Evolutionary conservation across 2,113 vertebrate genomes (phyloP), one percentile per base, ranked within the genome.

Genomic region (Chionodraco myersi): DNA sequence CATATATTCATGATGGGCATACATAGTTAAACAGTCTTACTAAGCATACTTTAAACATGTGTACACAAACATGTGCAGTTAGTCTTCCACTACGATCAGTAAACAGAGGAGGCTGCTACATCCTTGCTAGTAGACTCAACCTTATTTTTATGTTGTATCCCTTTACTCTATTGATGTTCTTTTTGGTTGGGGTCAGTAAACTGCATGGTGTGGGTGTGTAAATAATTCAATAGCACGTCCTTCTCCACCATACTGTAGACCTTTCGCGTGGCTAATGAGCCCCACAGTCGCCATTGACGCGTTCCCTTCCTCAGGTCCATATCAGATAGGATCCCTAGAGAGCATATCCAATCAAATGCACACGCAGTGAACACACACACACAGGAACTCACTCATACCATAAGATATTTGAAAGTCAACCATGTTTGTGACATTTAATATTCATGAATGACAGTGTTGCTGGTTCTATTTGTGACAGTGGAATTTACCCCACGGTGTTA

Each of bases 381-480:
- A 13, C 11, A 57, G 5, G 36, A 41, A 41, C 36, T 6, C 36
- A 41, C 45, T 41, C 30, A 62, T 9, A 41, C 34, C 48, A 13
- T 57, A 49, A 70, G 67, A 75, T 51, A 41, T 73, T 61, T 71
- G 48, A 72, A 77, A 76, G 83, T 74, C 82, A 79, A 34, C 66
- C 49, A 26, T 75, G 66, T 83, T 81, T 47, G 72, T 85, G 75
- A 76, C 77, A 88, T 88, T 83, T 83, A 70, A 80, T 79, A 84
- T 88, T 80, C 34, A 87, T 82, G 88, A 83, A 65, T 21, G 45
- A 1, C 18, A 23, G 26, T 56, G 36, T 41, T 41, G 15, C 53
- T 12, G 61, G 64, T 79, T 76, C 48, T 74, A 3, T 80, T 65
- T 67, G 54, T 70, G 65, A 14, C 34, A 62, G 45, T 57, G 60